Evolutionary conservation across 2,113 vertebrate species (phyloP).

Genomic region (Ariopsis seemanni): DNA sequence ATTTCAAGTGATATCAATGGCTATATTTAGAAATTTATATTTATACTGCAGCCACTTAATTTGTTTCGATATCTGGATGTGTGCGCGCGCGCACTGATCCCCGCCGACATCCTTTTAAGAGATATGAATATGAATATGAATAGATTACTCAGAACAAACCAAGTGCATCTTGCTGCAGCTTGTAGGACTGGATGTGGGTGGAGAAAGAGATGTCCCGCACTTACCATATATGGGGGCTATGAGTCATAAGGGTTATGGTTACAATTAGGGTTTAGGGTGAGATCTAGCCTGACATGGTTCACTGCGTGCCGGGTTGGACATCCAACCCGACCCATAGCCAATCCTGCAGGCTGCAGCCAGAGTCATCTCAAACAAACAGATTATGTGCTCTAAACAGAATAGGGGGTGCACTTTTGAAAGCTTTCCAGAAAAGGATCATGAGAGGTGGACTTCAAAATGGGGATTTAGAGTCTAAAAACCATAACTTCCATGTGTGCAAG

Average conservation of each 20-base stretch:
- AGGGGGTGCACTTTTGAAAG: background rate
- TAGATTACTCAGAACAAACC: background rate
- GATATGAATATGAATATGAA: background rate
- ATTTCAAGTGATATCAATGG: background rate
- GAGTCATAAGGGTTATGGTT: no score
- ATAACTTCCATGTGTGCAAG: background rate
- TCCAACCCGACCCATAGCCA: no score
- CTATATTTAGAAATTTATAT: background rate
- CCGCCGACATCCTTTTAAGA: background rate
- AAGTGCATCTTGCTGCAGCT: no score
- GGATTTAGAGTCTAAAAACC: background rate
- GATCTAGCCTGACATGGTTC: no score
- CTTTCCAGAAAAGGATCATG: background rate
- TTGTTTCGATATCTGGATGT: background rate
- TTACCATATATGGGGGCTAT: no score
- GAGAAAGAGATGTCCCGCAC: no score
- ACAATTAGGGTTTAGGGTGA: no score
- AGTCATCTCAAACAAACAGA: background rate
- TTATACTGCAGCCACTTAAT: background rate
- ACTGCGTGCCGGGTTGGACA: no score
- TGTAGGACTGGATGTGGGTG: no score
- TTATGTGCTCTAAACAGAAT: background rate
- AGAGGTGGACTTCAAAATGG: background rate
- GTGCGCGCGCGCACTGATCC: background rate
- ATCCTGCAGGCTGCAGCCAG: no score